Evolutionary conservation across 2,113 vertebrate species (phyloP), one percentile per base, ranked within the genome.

Genomic region (Albula goreensis): DNA sequence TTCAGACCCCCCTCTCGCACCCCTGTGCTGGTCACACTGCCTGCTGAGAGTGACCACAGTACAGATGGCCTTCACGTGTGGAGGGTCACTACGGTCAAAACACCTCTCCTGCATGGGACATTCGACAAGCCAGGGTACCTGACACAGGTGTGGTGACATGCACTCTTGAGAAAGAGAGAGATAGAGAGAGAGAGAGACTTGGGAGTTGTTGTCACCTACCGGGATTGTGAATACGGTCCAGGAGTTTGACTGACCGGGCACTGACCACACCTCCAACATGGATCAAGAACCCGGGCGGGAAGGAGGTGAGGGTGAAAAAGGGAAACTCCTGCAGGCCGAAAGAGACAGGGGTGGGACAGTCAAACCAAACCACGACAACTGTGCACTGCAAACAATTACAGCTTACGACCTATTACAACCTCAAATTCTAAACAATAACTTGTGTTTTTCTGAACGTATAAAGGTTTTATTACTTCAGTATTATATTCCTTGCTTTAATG

Each of bases 171-270:
- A 12, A 4, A 74, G 6, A 52, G 49, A 49, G 0, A 66, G 79
- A 11, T 22, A 7, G 22, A 2, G 57, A 12, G 2, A 74, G 6
- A 52, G 49, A 49, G 0, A 66, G 79, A 11, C 31, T 22, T 2
- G 22, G 5, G 57, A 89, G 81, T 52, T 7, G 57, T 9, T 25
- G 41, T n/a, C 79, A 95, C 97, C 82, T 96, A 99, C 98, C 98
- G 1, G 98, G 98, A 93, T 99, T 99, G 92, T 99, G 98, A 88
- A 99, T 99, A 78, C 98, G 97, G 91, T 99, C 98, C 92, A 99
- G 93, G 4, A 99, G 96, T 93, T 99, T 99, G 91, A 99, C 98
- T 0, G 98, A 99, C 2, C 98, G 97, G 6, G 98, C 98, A 70
- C 98, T 99, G 92, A 99, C 98, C 77, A 99, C 98, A 1, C 98